Evolutionary conservation across 2,113 vertebrate species (phyloP).

Genomic region (Hippolais icterina): DNA sequence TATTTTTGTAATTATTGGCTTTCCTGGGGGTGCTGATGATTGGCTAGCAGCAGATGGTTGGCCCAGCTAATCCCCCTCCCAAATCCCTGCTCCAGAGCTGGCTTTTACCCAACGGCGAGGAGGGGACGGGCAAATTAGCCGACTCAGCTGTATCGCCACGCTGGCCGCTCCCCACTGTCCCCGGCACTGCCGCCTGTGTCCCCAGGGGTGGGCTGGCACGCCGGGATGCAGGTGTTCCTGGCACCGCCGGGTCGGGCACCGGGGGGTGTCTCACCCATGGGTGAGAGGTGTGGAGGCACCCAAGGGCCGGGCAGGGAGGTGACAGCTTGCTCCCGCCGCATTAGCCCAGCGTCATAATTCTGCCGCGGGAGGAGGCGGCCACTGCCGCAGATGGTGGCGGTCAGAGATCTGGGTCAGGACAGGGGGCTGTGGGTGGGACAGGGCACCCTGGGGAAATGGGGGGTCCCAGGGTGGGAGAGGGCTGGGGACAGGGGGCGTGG

Average conservation of each 20-base stretch:
- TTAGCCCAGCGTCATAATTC: conserved; percentile 68
- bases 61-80: conserved; percentile 59
- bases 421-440: neutral
- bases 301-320: conserved; percentile 70
- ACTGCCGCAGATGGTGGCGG: conserved; percentile 71
- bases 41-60: conserved; percentile 69
- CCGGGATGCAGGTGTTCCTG: fast-evolving
- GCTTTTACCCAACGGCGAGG: neutral
- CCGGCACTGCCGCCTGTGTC: fast-evolving
- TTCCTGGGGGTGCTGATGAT: conserved; percentile 27
- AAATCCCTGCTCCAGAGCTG: conserved; percentile 47
- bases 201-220: fast-evolving
- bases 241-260: fast-evolving
- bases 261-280: neutral
- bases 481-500: neutral
- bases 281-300: conserved; percentile 42
- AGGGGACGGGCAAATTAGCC: conserved; percentile 20
- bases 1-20: conserved; percentile 67
- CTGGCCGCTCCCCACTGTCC: fast-evolving
- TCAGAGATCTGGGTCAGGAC: conserved; percentile 76
- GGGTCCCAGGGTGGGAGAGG: neutral
- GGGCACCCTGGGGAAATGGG: fast-evolving
- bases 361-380: conserved; percentile 71
- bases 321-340: conserved; percentile 78
- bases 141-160: neutral